Evolutionary conservation across 92 coral and sea anemone species (phyloP), one percentile per base, ranked within the genome.

Genomic region (Scolanthus callimorphus): DNA sequence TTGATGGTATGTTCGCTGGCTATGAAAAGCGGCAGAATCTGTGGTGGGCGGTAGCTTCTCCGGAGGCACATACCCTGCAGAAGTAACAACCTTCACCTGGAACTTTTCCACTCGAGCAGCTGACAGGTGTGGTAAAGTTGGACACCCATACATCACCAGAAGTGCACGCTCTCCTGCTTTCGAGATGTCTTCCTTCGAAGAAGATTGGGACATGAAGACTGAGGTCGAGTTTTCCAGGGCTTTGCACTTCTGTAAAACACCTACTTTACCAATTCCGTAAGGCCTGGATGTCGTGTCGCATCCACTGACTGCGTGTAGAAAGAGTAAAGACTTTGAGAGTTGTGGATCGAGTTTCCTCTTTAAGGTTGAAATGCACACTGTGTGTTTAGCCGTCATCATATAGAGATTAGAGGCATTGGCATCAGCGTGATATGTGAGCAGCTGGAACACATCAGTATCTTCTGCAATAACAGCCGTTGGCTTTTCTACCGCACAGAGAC

Each of bases 21-120:
- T n/a, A n/a, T n/a, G n/a, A n/a, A n/a, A n/a, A n/a, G n/a, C n/a
- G n/a, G n/a, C n/a, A n/a, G n/a, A n/a, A n/a, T n/a, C 43, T 44
- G 78, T 29, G 31, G 78, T 71, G 3, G 62, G 78, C 13, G 71
- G 71, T 0, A 68, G 57, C 23, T 57, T 43, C 55, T 68, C 57
- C 11, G 74, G 68, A 9, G 64, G 27, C 1, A 27, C 74, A 6
- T 68, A 68, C 37, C 12, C 68, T 39, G 68, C 22, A 0, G 74
- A 41, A 11, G 68, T 57, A 0, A 52, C 77, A 15, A 70, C 77
- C 51, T 44, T 70, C 11, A 19, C 29, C 20, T 70, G 70, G 19
- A 70, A 70, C 27, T 60, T 70, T 23, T 59, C 51, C 34, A 70
- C 49, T n/a, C 70, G 27, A 6, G 77, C 77, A 61, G 70, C 8